Evolutionary conservation across 2,797 vertebrate genomes (phyloP).

Genomic region (Gorsachius magnificus): DNA sequence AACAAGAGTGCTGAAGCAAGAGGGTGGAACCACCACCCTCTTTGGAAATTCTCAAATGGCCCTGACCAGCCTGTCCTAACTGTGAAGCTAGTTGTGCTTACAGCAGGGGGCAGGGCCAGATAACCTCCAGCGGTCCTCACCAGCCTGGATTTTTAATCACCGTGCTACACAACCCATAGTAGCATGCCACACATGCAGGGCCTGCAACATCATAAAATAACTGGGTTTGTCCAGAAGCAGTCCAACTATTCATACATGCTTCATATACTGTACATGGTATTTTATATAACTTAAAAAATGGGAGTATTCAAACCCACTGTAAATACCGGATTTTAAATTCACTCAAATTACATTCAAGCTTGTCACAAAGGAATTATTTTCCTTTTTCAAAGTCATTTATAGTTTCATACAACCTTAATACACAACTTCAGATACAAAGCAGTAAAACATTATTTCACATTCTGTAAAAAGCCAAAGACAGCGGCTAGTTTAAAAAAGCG

Average conservation of each 20-base stretch:
- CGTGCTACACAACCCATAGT: not conserved
- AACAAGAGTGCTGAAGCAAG: not conserved
- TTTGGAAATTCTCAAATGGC: not conserved
- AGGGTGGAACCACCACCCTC: not conserved
- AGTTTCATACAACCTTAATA: not conserved
- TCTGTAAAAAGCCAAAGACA: not conserved
- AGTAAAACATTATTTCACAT: not conserved
- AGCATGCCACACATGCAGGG: not conserved
- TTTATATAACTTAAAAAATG: not conserved
- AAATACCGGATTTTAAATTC: not conserved
- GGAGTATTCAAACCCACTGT: not conserved
- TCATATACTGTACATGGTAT: accelerated
- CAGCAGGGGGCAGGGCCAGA: not conserved
- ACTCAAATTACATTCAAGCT: not conserved
- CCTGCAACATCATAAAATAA: not conserved
- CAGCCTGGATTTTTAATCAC: not conserved
- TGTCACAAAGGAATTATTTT: not conserved
- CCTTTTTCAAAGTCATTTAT: not conserved
- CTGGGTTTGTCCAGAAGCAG: not conserved
- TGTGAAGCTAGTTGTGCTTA: not conserved
- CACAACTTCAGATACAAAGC: not conserved
- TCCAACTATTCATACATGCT: not conserved
- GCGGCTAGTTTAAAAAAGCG: not conserved
- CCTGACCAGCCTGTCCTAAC: not conserved
- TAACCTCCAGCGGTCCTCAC: not conserved